Evolutionary conservation across 2,113 vertebrate species (phyloP).

Genomic region (Larimichthys polyactis): DNA sequence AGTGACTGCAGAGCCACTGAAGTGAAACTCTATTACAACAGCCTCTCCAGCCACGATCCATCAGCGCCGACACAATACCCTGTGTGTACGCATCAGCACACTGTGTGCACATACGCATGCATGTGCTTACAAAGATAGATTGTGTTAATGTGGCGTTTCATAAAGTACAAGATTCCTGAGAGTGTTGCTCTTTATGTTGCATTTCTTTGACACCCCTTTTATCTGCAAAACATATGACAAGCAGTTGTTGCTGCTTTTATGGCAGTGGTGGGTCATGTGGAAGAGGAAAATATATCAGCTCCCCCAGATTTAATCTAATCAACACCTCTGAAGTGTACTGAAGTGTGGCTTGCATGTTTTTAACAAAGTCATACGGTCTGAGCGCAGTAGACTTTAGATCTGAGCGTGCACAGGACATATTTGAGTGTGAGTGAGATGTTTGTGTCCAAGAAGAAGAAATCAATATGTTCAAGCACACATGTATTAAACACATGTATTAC

Average conservation of each 20-base stretch:
- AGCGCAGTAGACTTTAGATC: no score
- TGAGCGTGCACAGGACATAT: no score
- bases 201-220: conserved; percentile 41
- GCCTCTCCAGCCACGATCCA: conserved; percentile 70
- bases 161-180: conserved; percentile 48
- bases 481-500: no score
- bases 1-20: conserved; percentile 73
- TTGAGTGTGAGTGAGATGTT: no score
- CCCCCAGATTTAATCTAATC: conserved; percentile 58
- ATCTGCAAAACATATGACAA: conserved; percentile 47
- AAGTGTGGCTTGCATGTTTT: conserved; percentile 51
- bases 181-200: conserved; percentile 50
- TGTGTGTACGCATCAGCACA: background rate
- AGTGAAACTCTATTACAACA: conserved; percentile 83
- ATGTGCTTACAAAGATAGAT: conserved; percentile 40
- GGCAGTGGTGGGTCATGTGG: conserved; percentile 17
- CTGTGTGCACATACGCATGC: background rate
- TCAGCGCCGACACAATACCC: conserved; percentile 62
- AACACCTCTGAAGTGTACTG: conserved; percentile 54
- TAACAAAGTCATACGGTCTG: conserved; percentile 23
- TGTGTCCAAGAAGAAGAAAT: no score
- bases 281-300: conserved; percentile 48
- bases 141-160: conserved; percentile 56
- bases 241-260: conserved; percentile 35
- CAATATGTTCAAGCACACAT: no score